A percentile compares a stretch with the other conserved stretches of the same genome.
Evolutionary conservation across 2,113 vertebrate genomes (phyloP).

Genomic region (Nettapus auritus): DNA sequence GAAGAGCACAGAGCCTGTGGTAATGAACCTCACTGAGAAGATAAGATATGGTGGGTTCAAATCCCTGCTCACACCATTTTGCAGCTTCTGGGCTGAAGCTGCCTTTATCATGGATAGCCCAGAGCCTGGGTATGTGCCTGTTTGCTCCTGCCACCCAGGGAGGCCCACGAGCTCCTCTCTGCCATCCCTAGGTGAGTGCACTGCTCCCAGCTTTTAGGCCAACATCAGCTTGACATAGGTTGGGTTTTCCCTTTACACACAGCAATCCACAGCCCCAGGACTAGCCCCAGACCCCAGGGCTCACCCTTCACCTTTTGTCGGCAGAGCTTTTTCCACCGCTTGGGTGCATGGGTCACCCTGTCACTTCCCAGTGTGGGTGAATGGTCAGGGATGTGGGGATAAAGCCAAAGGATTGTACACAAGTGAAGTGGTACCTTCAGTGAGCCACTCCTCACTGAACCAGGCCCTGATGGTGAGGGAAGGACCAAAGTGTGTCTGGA

Average conservation of each 20-base stretch:
- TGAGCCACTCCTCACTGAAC: not conserved
- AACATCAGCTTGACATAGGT: not conserved
- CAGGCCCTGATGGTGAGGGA: not conserved
- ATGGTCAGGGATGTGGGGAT: not conserved
- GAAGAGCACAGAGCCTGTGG: accelerated
- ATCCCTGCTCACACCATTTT: accelerated
- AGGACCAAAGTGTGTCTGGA: not conserved
- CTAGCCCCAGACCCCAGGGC: no score
- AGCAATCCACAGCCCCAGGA: no score
- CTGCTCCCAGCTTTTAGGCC: not conserved
- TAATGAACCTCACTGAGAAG: accelerated
- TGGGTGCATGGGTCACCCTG: not conserved
- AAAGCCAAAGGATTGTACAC: not conserved
- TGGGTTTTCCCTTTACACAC: not conserved
- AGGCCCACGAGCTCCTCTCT: not conserved
- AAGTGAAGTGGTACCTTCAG: not conserved
- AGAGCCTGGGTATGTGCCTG: not conserved
- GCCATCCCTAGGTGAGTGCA: not conserved
- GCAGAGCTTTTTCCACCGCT: not conserved
- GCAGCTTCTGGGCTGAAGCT: not conserved
- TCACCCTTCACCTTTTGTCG: no score
- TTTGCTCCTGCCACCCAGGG: not conserved
- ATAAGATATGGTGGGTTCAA: not conserved
- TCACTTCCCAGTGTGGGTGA: not conserved
- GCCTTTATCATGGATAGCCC: not conserved